Percentiles rank a stretch among this genome's conserved stretches.
phyloP scores from a whole-genome alignment of 1,140 invertebrate species.

The Hyphantria cunea region DNA sequence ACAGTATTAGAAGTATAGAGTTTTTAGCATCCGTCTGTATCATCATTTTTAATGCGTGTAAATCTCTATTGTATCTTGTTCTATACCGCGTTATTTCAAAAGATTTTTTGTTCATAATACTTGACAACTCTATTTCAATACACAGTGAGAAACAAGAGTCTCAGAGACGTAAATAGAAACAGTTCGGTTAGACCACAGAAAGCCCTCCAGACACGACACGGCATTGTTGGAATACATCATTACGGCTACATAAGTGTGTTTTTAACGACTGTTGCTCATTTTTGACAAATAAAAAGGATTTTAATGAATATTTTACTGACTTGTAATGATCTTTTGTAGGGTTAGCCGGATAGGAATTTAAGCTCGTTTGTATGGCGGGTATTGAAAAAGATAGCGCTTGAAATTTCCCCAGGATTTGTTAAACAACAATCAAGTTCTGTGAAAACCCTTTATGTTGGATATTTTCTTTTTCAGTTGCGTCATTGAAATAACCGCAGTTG shows the following conservation, averaged over 20 bases:
- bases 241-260: conserved; percentile 4
- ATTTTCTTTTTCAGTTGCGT: too few relatives aligned
- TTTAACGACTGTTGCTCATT: conserved; percentile 24
- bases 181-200: conserved; percentile 5
- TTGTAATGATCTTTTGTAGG: conserved; percentile 14
- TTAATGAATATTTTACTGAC: conserved; percentile 3
- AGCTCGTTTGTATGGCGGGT: not conserved
- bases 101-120: conserved; percentile 55
- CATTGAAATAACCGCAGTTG: too few relatives aligned
- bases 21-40: too few relatives aligned
- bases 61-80: conserved; percentile 25
- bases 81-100: conserved; percentile 37
- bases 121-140: conserved; percentile 57
- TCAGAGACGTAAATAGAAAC: conserved; percentile 45
- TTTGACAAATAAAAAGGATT: conserved; percentile 12
- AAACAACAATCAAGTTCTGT: not conserved
- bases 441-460: too few relatives aligned
- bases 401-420: not conserved
- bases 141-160: conserved; percentile 50
- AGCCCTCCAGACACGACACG: not conserved
- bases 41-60: conserved; percentile 17
- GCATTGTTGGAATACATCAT: conserved; percentile 21
- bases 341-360: not conserved
- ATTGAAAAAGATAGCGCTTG: not conserved
- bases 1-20: too few relatives aligned